Conservation (phyloP, 2,113 vertebrate genomes). For the Podarcis raffonei region DNA sequence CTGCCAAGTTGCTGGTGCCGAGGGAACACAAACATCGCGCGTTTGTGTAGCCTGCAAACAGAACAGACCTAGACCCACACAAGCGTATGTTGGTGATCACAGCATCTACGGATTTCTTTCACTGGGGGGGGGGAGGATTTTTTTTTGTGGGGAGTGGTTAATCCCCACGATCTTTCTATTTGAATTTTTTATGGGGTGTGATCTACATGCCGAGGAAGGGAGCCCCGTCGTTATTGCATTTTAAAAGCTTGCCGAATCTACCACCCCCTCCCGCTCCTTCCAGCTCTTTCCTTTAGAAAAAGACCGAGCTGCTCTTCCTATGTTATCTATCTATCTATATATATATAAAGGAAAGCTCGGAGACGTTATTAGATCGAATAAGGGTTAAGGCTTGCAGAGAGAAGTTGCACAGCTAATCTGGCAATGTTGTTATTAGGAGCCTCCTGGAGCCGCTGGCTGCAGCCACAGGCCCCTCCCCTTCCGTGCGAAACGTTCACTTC, state of each 20-base stretch:
- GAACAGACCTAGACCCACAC: neutral
- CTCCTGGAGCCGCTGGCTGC: constrained; percentile 62
- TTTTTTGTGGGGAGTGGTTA: no score
- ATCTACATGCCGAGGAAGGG: constrained; percentile 16
- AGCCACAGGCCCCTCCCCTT: constrained; percentile 90
- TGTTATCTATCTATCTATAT: neutral
- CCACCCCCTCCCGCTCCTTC: neutral
- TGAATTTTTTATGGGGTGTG: neutral
- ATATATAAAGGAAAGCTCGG: neutral
- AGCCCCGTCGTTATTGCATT: neutral
- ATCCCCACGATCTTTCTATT: neutral
- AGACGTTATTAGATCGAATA: neutral
- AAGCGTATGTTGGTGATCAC: neutral
- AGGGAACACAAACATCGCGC: neutral
- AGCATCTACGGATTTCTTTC: neutral
- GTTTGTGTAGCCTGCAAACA: neutral
- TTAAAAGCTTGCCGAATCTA: constrained; percentile 4
- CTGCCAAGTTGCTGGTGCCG: neutral
- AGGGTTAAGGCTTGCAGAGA: constrained; percentile 31
- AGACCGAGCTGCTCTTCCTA: neutral
- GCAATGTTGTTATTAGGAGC: constrained; percentile 60
- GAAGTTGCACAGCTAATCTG: constrained; percentile 50
- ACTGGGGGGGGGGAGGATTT: neutral
- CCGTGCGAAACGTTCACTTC: constrained; percentile 93
- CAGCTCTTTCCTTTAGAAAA: constrained; percentile 49